These are phyloP conservation scores for Periophthalmus magnuspinnatus DNA, from an alignment of 2,797 vertebrate genomes.

Conservation along the genomic window DNA sequence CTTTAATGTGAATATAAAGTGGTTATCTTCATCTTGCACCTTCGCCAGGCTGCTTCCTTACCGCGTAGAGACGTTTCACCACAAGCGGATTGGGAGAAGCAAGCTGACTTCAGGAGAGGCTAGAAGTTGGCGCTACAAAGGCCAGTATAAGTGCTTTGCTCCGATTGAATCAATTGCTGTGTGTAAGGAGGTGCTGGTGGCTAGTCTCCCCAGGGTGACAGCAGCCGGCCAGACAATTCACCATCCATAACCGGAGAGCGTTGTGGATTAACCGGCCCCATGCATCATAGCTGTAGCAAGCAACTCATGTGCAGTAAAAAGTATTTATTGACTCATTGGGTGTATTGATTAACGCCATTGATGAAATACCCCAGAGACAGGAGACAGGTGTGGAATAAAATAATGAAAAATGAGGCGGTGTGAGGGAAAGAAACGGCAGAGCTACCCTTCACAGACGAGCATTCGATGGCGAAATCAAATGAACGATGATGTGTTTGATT, in stretches of 20 bases:
- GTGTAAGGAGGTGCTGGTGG: conserved; percentile 77
- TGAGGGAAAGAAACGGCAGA: conserved; percentile 50
- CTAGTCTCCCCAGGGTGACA: conserved; percentile 70
- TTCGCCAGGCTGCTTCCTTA: conserved; percentile 28
- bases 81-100: conserved; percentile 50
- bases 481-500: not conserved
- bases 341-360: conserved; percentile 80
- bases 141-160: conserved; percentile 70
- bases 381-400: conserved; percentile 51
- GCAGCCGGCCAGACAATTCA: conserved; percentile 67
- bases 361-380: conserved; percentile 74
- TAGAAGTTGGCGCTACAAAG: conserved; percentile 64
- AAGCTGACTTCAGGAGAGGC: conserved; percentile 67
- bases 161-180: conserved; percentile 82
- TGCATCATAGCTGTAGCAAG: conserved; percentile 68
- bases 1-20: conserved; percentile 42
- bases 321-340: conserved; percentile 80
- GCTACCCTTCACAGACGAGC: conserved; percentile 21
- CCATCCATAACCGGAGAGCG: conserved; percentile 55
- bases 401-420: conserved; percentile 29
- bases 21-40: conserved; percentile 26
- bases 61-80: conserved; percentile 10
- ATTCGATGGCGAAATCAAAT: not conserved
- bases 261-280: conserved; percentile 67
- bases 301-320: conserved; percentile 68